phyloP scores from a whole-genome alignment of 2,113 vertebrate genomes.

The Macrotus californicus region DNA sequence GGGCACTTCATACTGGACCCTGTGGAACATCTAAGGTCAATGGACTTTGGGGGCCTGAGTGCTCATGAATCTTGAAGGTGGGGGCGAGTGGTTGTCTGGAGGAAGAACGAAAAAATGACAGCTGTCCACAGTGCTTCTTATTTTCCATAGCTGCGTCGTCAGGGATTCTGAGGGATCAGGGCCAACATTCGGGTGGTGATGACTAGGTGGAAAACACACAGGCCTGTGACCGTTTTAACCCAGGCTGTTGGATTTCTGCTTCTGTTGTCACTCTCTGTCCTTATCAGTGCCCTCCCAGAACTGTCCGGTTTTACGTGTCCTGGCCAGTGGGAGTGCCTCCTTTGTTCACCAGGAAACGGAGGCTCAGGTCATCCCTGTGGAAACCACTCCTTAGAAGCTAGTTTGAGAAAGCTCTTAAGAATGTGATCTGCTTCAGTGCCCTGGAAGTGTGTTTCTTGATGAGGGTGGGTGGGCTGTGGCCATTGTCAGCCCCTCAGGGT shows the following conservation, averaged over 20 bases:
- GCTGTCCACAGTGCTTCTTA: fast-evolving
- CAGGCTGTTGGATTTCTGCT: too few relatives aligned
- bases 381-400: neutral
- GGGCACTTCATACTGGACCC: neutral
- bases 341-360: neutral
- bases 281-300: neutral
- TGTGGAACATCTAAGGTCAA: constrained; percentile 10
- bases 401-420: neutral
- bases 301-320: neutral
- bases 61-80: neutral
- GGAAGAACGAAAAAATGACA: neutral
- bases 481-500: neutral
- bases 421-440: neutral
- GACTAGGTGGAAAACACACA: neutral
- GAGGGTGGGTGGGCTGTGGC: neutral
- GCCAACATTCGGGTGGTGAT: neutral
- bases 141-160: neutral
- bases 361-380: neutral
- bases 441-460: neutral
- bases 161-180: neutral
- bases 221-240: neutral
- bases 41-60: neutral
- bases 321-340: neutral
- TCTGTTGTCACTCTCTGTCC: too few relatives aligned
- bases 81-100: neutral